These are phyloP conservation scores for Tamandua tetradactyla DNA, from an alignment of 2,797 vertebrate genomes.

Conservation along the genomic window DNA sequence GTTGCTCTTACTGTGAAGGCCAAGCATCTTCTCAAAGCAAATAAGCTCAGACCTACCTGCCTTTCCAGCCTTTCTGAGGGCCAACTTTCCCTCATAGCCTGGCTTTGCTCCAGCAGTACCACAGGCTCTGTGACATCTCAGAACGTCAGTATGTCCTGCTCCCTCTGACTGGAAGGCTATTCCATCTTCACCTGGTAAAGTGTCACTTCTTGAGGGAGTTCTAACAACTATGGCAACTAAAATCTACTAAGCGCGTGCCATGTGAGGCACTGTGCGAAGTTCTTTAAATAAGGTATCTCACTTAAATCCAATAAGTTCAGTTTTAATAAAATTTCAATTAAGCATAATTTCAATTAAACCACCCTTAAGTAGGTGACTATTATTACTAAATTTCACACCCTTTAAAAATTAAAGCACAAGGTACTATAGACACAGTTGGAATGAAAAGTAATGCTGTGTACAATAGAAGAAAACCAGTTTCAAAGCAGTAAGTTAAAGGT, in stretches of 20 bases:
- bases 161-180: neutral
- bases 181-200: neutral
- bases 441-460: neutral
- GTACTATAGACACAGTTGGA: neutral
- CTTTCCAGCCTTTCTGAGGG: neutral
- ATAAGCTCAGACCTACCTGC: neutral
- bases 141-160: neutral
- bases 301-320: neutral
- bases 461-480: neutral
- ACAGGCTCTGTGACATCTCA: neutral
- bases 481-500: neutral
- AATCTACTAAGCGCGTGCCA: neutral
- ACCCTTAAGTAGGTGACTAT: neutral
- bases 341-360: slow-evolving; percentile 23
- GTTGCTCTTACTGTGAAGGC: neutral
- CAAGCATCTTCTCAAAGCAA: neutral
- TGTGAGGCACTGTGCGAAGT: neutral
- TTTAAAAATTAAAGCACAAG: neutral
- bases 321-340: slow-evolving; percentile 52
- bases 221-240: neutral
- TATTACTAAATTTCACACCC: neutral
- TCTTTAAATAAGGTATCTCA: neutral
- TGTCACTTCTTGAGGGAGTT: neutral
- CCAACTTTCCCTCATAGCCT: neutral
- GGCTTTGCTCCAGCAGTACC: neutral